Conservation (phyloP, 2,888 invertebrate species). For the Cosmorhoe ocellata region DNA sequence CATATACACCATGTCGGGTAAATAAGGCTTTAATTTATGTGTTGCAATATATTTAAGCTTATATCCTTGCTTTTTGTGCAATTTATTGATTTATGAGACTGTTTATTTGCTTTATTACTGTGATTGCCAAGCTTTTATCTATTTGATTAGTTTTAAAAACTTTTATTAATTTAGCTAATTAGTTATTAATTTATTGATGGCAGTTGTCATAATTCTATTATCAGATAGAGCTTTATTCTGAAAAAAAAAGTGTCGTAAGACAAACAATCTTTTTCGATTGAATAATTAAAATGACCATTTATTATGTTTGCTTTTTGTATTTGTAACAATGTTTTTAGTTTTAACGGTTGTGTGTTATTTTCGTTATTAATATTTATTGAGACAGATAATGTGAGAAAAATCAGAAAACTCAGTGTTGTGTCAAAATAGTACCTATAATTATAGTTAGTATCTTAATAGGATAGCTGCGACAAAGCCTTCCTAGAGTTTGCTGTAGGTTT, state of each 20-base stretch:
- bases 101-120: conserved; percentile 25
- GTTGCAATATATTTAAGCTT: conserved; percentile 27
- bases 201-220: neutral
- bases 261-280: neutral
- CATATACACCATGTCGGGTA: too few species aligned
- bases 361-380: neutral
- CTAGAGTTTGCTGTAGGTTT: too few species aligned
- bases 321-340: neutral
- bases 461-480: too few species aligned
- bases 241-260: too few species aligned
- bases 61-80: conserved; percentile 31
- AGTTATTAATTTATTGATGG: neutral
- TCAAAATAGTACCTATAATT: neutral
- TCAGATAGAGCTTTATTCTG: neutral
- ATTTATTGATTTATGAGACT: conserved; percentile 21
- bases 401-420: conserved; percentile 2
- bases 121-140: conserved; percentile 28
- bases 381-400: conserved; percentile 1
- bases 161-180: conserved; percentile 1
- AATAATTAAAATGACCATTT: neutral
- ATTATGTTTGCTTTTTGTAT: neutral
- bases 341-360: conserved; percentile 23
- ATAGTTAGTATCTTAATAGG: too few species aligned
- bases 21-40: conserved; percentile 10
- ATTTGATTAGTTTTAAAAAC: conserved; percentile 8